Evolutionary conservation across 2,888 invertebrate genomes (phyloP).

Genomic region (Trachelus troglodyta): DNA sequence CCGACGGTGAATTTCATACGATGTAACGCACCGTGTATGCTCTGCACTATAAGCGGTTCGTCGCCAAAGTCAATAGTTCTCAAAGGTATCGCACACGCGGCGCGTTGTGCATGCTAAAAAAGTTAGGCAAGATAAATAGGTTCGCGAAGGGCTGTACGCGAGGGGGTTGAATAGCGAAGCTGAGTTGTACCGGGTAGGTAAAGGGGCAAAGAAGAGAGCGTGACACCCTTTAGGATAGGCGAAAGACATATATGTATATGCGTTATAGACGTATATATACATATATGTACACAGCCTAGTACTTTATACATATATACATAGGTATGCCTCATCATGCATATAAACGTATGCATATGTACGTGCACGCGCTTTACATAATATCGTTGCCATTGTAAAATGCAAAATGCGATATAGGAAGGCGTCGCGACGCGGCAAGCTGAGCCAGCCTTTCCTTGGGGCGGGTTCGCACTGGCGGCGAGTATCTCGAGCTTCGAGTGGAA

Average conservation of each 20-base stretch:
- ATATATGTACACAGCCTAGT: not conserved
- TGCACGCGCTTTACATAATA: constrained; percentile 56
- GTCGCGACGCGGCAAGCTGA: constrained; percentile 45
- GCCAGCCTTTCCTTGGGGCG: constrained; percentile 53
- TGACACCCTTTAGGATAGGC: not conserved
- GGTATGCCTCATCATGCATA: constrained; percentile 9
- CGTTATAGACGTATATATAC: not conserved
- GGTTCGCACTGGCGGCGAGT: constrained; percentile 36
- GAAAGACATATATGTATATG: not conserved
- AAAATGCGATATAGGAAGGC: constrained; percentile 42
- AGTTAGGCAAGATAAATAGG: not conserved
- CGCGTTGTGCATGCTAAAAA: not conserved
- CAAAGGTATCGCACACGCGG: not conserved
- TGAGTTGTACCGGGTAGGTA: not conserved
- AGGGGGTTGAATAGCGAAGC: not conserved
- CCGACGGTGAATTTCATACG: constrained; percentile 18
- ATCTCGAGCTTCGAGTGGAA: constrained; percentile 33
- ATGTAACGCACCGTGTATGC: not conserved
- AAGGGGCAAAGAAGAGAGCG: not conserved
- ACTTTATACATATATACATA: constrained; percentile 10
- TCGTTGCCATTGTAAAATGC: constrained; percentile 61
- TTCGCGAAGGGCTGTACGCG: not conserved
- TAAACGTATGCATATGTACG: constrained; percentile 30
- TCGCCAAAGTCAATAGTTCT: constrained; percentile 1
- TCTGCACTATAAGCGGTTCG: not conserved